Conservation (phyloP, 2,797 vertebrate genomes). For the Hephaestus fuliginosus region DNA sequence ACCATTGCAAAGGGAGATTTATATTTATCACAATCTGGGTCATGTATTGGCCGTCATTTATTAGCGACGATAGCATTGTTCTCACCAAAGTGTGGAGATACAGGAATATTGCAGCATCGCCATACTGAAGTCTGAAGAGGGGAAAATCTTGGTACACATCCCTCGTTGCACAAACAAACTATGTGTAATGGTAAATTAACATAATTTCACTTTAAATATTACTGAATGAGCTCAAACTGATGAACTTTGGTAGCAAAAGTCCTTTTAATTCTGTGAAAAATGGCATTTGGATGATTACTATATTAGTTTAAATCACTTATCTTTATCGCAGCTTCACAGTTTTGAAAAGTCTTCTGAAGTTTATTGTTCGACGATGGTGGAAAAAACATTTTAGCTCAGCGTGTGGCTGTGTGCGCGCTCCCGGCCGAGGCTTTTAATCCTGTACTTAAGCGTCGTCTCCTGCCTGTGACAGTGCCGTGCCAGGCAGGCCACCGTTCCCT, state of each 20-base stretch:
- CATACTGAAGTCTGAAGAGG: no score
- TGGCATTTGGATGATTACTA: background rate
- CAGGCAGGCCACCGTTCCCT: slow-evolving; percentile 14
- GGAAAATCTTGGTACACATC: background rate
- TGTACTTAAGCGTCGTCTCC: slow-evolving; percentile 26
- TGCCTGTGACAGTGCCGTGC: slow-evolving; percentile 15
- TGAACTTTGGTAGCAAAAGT: background rate
- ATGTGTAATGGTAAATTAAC: background rate
- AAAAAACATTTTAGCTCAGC: background rate
- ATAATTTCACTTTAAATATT: slow-evolving; percentile 1
- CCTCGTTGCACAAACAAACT: background rate
- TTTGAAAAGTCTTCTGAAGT: background rate
- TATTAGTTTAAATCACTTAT: background rate
- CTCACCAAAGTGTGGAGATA: background rate
- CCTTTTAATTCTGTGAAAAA: background rate
- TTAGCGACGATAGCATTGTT: background rate
- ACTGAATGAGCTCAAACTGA: background rate
- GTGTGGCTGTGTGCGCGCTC: background rate
- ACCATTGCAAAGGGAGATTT: slow-evolving; percentile 29
- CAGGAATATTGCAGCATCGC: background rate
- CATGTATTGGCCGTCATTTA: background rate
- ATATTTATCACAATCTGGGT: background rate
- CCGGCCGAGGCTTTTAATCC: slow-evolving; percentile 31
- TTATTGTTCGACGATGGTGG: background rate
- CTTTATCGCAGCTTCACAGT: background rate